A percentile compares a stretch with the other conserved stretches of the same genome.
Evolutionary conservation across 2,888 invertebrate genomes (phyloP).

Genomic region (Melipona beecheii): DNA sequence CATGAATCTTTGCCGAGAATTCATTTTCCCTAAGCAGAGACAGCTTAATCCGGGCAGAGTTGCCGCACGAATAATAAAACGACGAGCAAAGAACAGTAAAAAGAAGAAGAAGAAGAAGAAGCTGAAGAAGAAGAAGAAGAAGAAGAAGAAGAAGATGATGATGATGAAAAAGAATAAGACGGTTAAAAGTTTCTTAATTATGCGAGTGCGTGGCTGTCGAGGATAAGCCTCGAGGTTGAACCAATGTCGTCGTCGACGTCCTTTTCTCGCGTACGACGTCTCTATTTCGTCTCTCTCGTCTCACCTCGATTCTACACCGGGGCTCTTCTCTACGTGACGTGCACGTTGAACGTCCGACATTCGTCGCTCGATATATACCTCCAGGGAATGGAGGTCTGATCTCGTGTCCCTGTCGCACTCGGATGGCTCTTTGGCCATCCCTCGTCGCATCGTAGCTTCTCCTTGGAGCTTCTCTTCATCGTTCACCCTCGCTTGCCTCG

Average conservation of each 20-base stretch:
- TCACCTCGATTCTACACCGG: conserved; percentile 56
- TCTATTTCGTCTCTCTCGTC: conserved; percentile 62
- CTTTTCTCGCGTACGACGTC: conserved; percentile 52
- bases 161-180: conserved; percentile 30
- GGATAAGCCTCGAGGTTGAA: conserved; percentile 41
- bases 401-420: conserved; percentile 42
- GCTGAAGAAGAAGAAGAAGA: not conserved
- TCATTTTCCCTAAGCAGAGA: conserved; percentile 51
- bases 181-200: conserved; percentile 72
- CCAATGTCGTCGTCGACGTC: not conserved
- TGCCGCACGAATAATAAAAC: conserved; percentile 54
- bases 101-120: not conserved
- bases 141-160: not conserved
- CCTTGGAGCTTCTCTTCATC: conserved; percentile 55
- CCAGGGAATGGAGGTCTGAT: conserved; percentile 66
- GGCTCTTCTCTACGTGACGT: conserved; percentile 80
- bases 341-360: conserved; percentile 82
- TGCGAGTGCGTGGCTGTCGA: conserved; percentile 64
- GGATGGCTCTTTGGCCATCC: conserved; percentile 25
- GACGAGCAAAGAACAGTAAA: conserved; percentile 27
- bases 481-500: conserved; percentile 34
- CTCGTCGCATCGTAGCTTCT: conserved; percentile 37
- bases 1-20: conserved; percentile 65
- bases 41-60: conserved; percentile 58
- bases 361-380: conserved; percentile 82